A percentile compares a stretch with the other conserved stretches of the same genome.
Conservation (phyloP, 2,888 invertebrate species). For the Carterocephalus palaemon region DNA sequence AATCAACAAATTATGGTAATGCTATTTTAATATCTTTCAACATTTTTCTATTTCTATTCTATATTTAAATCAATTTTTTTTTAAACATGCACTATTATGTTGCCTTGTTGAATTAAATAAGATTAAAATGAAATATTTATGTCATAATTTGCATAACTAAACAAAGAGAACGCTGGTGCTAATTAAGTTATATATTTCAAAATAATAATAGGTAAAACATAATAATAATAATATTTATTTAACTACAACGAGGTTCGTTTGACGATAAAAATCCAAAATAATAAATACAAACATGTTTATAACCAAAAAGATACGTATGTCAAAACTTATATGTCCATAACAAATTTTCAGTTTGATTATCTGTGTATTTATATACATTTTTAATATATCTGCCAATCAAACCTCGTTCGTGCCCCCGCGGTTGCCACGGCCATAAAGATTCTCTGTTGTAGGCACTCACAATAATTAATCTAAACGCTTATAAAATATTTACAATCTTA, state of each 20-base stretch:
- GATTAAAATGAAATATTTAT: constrained; percentile 12
- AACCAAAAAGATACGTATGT: no score
- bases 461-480: constrained; percentile 26
- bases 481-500: constrained; percentile 28
- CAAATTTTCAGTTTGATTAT: no score
- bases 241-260: constrained; percentile 5
- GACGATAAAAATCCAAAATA: not conserved
- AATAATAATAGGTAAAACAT: constrained; percentile 12
- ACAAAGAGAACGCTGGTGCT: constrained; percentile 4
- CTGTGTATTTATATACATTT: no score
- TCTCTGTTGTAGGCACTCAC: constrained; percentile 26
- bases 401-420: constrained; percentile 3
- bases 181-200: constrained; percentile 10
- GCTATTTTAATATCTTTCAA: no score
- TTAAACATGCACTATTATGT: not conserved
- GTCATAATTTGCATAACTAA: constrained; percentile 19
- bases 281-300: no score
- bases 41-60: no score
- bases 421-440: constrained; percentile 13
- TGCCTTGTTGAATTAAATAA: constrained; percentile 1
- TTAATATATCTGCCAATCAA: no score
- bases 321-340: no score
- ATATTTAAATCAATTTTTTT: no score
- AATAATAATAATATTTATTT: not conserved
- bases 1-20: no score